These are phyloP conservation scores for Aurelia sp. DNA, from an alignment of 30 jellyfish, hydroid and myxozoan genomes.

Conservation along the genomic window DNA sequence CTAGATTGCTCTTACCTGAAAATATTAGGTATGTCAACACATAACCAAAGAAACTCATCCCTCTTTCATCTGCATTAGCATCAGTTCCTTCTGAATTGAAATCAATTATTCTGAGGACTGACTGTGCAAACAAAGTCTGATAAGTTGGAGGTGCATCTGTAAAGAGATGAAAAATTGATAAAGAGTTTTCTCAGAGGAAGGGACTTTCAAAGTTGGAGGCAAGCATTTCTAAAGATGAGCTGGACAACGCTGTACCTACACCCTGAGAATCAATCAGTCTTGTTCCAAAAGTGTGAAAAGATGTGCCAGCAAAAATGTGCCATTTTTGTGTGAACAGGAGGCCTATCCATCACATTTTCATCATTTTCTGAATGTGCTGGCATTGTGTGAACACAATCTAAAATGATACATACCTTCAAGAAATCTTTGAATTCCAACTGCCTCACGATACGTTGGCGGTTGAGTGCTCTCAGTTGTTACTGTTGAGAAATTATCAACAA, in stretches of 20 bases:
- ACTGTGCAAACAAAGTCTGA: conserved; percentile 69
- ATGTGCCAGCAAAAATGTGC: no score
- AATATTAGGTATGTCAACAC: conserved; percentile 1
- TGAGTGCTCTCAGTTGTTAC: conserved; percentile 34
- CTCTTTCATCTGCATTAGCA: conserved; percentile 15
- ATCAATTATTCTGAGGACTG: conserved; percentile 69
- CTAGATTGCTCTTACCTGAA: conserved; percentile 12
- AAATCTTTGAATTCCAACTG: conserved; percentile 38
- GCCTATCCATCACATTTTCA: no score
- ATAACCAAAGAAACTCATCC: not conserved
- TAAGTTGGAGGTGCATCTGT: conserved; percentile 88
- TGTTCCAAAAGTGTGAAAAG: no score
- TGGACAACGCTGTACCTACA: no score
- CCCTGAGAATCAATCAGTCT: no score
- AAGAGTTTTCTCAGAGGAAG: not conserved
- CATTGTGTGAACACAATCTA: no score
- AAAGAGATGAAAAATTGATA: not conserved
- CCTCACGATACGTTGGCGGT: conserved; percentile 80
- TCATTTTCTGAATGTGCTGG: no score
- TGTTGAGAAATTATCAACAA: not conserved
- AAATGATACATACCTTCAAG: conserved; percentile 34
- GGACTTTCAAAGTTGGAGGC: not conserved
- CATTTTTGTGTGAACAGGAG: no score
- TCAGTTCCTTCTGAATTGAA: conserved; percentile 20
- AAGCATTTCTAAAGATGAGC: not conserved